Percentiles rank a stretch among this genome's conserved stretches.
These are phyloP conservation scores for Drosophila nigrodunni DNA, from an alignment of 1,140 invertebrate species.

Conservation along the genomic window DNA sequence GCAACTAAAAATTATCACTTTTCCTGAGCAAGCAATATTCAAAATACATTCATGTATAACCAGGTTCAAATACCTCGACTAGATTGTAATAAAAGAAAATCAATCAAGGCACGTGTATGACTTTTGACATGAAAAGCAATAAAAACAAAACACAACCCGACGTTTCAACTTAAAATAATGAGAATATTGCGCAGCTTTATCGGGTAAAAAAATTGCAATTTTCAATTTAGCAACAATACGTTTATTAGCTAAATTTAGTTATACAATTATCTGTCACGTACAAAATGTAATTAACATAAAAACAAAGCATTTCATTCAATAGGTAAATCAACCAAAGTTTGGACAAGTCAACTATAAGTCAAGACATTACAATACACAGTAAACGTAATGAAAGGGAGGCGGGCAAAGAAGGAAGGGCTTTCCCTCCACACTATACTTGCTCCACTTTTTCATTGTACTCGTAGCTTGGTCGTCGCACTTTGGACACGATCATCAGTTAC, in stretches of 20 bases:
- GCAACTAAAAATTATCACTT: constrained; percentile 16
- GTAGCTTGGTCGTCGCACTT: constrained; percentile 52
- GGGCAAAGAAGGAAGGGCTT: background rate
- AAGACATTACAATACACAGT: background rate
- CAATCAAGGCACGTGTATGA: constrained; percentile 20
- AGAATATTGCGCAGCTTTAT: constrained; percentile 9
- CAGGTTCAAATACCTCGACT: constrained; percentile 35
- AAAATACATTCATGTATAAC: too few species aligned
- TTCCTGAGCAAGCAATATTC: background rate
- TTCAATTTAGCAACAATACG: background rate
- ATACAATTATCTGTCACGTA: constrained; percentile 7
- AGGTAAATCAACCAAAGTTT: constrained; percentile 5
- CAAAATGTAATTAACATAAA: constrained; percentile 3
- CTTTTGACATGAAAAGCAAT: constrained; percentile 10
- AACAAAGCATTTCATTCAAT: background rate
- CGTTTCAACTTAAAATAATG: background rate
- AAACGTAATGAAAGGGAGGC: background rate
- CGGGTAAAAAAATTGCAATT: background rate
- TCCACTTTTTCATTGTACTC: constrained; percentile 69
- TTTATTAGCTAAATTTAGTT: background rate
- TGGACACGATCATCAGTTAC: constrained; percentile 71
- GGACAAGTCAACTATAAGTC: background rate
- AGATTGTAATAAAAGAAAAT: constrained; percentile 17
- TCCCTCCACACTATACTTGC: constrained; percentile 27
- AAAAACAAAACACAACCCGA: background rate